Percentiles rank a stretch among this genome's conserved stretches.
phyloP scores from a whole-genome alignment of 2,888 invertebrate species.

The Caenorhabditis imperialis region DNA sequence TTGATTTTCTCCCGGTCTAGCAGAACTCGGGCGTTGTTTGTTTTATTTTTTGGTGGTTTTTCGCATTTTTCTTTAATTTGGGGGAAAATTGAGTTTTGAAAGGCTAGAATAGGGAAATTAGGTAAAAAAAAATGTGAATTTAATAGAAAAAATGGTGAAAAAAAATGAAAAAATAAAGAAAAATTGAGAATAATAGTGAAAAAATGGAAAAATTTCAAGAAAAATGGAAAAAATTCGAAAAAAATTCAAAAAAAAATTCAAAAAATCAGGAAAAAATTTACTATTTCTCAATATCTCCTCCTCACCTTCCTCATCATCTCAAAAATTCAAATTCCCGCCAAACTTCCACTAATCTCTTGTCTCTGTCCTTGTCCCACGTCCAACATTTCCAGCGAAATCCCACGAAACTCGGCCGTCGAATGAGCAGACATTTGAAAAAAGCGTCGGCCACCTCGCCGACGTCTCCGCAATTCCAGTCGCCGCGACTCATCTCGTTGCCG shows the following conservation, averaged over 20 bases:
- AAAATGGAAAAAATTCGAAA: not conserved
- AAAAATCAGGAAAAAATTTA: not conserved
- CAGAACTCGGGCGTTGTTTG: too few relatives aligned
- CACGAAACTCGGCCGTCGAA: too few relatives aligned
- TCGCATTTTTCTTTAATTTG: too few relatives aligned
- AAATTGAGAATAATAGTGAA: too few relatives aligned
- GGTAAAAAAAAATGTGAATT: not conserved
- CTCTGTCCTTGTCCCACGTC: too few relatives aligned
- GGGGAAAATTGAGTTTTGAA: too few relatives aligned
- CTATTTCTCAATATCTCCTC: not conserved
- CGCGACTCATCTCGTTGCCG: conserved; percentile 32
- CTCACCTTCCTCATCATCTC: not conserved
- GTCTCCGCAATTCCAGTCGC: conserved; percentile 29
- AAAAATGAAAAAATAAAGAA: conserved; percentile 1
- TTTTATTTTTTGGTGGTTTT: too few relatives aligned
- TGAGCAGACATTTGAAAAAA: conserved; percentile 48
- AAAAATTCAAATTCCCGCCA: too few relatives aligned
- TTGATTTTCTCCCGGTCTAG: conserved; percentile 23
- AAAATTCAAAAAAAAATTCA: not conserved
- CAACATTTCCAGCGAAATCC: not conserved
- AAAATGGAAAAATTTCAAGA: too few relatives aligned
- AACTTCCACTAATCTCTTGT: not conserved
- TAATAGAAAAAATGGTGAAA: not conserved
- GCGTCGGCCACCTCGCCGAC: conserved; percentile 38
- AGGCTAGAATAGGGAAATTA: too few relatives aligned